These are phyloP conservation scores for Incurvaria masculella DNA, from an alignment of 2,888 invertebrate species.

Conservation along the genomic window DNA sequence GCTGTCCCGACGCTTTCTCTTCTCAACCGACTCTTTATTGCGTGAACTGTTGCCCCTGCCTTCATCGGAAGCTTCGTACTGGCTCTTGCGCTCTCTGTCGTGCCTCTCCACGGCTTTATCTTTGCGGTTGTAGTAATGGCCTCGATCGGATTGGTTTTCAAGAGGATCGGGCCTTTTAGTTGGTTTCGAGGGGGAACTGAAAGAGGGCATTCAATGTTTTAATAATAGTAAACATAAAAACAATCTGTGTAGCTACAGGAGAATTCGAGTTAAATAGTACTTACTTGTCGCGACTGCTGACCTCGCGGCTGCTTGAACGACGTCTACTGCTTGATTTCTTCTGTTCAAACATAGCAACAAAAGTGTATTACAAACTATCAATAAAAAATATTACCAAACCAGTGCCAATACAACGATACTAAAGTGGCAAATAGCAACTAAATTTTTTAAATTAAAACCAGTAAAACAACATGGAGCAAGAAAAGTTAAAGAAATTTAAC, in stretches of 20 bases:
- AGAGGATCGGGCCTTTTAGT: slow-evolving; percentile 20
- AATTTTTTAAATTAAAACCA: slow-evolving; percentile 20
- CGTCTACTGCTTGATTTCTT: slow-evolving; percentile 46
- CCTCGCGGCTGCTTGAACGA: slow-evolving; percentile 33
- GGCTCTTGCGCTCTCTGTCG: slow-evolving; percentile 34
- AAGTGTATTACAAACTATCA: not conserved
- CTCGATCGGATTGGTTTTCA: slow-evolving; percentile 32
- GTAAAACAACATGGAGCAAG: too few species aligned
- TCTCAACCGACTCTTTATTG: slow-evolving; percentile 11
- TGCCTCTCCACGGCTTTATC: slow-evolving; percentile 42
- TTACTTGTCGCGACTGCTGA: slow-evolving; percentile 41
- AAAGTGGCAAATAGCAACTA: slow-evolving; percentile 49
- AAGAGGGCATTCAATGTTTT: slow-evolving; percentile 14
- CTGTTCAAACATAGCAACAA: slow-evolving; percentile 33
- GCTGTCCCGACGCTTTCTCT: slow-evolving; percentile 25
- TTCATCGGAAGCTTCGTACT: slow-evolving; percentile 28
- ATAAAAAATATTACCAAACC: slow-evolving; percentile 27
- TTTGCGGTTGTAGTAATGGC: slow-evolving; percentile 34
- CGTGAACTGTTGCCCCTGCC: slow-evolving; percentile 6
- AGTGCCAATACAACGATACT: slow-evolving; percentile 54
- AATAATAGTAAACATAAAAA: too few species aligned
- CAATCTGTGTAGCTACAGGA: not conserved
- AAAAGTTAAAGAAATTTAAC: too few species aligned
- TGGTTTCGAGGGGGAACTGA: slow-evolving; percentile 41
- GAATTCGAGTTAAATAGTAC: slow-evolving; percentile 2